Percentiles rank a stretch among this genome's conserved stretches.
Conservation (phyloP, 2,888 invertebrate species). For the Meganola albula region DNA sequence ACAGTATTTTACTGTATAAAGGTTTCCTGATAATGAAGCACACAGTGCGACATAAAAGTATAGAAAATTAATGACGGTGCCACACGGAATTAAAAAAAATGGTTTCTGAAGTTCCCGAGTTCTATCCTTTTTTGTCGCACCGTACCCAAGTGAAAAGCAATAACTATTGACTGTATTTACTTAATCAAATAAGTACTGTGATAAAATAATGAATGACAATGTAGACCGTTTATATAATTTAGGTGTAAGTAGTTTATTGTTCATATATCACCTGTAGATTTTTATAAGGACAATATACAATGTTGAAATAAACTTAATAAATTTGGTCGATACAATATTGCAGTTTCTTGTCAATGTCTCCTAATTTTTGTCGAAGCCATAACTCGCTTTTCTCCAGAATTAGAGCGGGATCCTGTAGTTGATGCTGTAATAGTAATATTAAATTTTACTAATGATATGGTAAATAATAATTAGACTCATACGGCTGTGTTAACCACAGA, state of each 20-base stretch:
- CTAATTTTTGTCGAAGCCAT: constrained; percentile 49
- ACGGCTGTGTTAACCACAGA: too few relatives aligned
- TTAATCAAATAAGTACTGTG: constrained; percentile 41
- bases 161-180: constrained; percentile 34
- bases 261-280: constrained; percentile 24
- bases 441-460: too few relatives aligned
- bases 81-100: too few relatives aligned
- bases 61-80: too few relatives aligned
- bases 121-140: too few relatives aligned
- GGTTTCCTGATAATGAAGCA: too few relatives aligned
- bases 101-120: too few relatives aligned
- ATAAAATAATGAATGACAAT: constrained; percentile 43
- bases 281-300: constrained; percentile 28
- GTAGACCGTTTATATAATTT: constrained; percentile 31
- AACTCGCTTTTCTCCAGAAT: constrained; percentile 50
- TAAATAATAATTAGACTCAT: too few relatives aligned
- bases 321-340: constrained; percentile 60
- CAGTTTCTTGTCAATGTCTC: constrained; percentile 54
- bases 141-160: too few relatives aligned
- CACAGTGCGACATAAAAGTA: too few relatives aligned
- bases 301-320: constrained; percentile 23
- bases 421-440: constrained; percentile 47
- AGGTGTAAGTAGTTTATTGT: constrained; percentile 27
- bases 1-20: too few relatives aligned
- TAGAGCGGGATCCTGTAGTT: constrained; percentile 33